Conservation (phyloP, 2,888 invertebrate genomes). For the Mesopsocus fuscifrons region DNA sequence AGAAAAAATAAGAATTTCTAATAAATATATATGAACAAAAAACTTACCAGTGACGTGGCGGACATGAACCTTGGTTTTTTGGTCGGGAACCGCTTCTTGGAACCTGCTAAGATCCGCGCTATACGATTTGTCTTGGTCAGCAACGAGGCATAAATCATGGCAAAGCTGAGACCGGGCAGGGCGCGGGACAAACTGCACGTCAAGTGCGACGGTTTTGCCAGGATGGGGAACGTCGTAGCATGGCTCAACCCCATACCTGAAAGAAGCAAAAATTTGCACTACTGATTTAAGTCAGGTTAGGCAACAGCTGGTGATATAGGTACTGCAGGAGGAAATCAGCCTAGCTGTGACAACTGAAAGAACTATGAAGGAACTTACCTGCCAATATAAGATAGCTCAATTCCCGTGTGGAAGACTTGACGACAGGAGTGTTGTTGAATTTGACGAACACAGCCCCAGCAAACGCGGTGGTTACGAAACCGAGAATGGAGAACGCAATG, state of each 20-base stretch:
- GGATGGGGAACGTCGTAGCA: constrained; percentile 40
- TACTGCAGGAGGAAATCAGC: neutral
- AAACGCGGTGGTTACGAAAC: constrained; percentile 40
- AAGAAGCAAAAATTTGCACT: neutral
- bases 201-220: constrained; percentile 36
- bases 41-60: constrained; percentile 34
- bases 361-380: constrained; percentile 25
- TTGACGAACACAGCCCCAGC: constrained; percentile 40
- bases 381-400: constrained; percentile 49
- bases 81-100: constrained; percentile 49
- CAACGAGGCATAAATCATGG: constrained; percentile 52
- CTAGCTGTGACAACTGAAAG: neutral
- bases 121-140: constrained; percentile 63
- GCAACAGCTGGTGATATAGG: neutral
- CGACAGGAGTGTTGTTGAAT: constrained; percentile 56
- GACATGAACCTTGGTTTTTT: constrained; percentile 46
- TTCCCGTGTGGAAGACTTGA: constrained; percentile 46
- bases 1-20: too few species aligned
- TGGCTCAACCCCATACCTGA: constrained; percentile 32
- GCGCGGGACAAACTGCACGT: constrained; percentile 38
- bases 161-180: constrained; percentile 43
- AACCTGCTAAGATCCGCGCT: constrained; percentile 50
- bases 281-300: constrained; percentile 7
- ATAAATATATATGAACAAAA: too few species aligned
- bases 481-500: constrained; percentile 35